phyloP scores from a whole-genome alignment of 1,140 invertebrate species.

The Tribolium madens region DNA sequence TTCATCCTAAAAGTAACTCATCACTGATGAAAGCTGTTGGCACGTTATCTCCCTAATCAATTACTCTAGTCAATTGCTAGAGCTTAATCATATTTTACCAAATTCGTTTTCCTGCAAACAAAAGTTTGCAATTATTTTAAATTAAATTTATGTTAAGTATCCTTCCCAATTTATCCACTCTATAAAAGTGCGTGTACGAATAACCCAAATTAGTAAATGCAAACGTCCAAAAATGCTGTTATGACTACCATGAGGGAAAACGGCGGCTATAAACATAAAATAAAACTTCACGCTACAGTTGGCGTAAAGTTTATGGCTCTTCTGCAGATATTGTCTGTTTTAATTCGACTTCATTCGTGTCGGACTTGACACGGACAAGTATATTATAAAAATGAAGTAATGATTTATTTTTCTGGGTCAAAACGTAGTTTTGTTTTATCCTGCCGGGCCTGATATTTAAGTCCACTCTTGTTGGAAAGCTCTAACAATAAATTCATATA shows the following conservation, averaged over 20 bases:
- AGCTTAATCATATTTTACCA: neutral
- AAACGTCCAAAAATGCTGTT: slow-evolving; percentile 7
- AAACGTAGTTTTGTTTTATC: neutral
- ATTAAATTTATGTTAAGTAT: neutral
- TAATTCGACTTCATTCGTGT: slow-evolving; percentile 24
- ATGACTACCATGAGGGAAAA: slow-evolving; percentile 23
- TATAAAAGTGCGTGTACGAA: neutral
- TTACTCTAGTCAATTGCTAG: neutral
- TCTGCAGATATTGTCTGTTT: slow-evolving; percentile 29
- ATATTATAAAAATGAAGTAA: slow-evolving; percentile 15
- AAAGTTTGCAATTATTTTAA: no score
- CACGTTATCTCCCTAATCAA: neutral
- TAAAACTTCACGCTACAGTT: slow-evolving; percentile 27
- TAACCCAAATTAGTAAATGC: slow-evolving; percentile 19
- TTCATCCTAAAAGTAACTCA: neutral
- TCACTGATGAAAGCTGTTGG: neutral
- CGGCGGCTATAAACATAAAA: slow-evolving; percentile 13
- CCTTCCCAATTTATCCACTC: neutral
- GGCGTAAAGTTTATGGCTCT: slow-evolving; percentile 13
- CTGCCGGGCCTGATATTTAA: neutral
- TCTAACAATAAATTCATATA: slow-evolving; percentile 26
- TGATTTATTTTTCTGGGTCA: slow-evolving; percentile 4
- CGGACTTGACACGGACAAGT: slow-evolving; percentile 14
- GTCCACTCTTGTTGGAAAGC: neutral
- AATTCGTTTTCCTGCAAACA: neutral